Evolutionary conservation across 2,888 invertebrate genomes (phyloP), one percentile per base, ranked within the genome.

Genomic region (Tetragnatha montana): DNA sequence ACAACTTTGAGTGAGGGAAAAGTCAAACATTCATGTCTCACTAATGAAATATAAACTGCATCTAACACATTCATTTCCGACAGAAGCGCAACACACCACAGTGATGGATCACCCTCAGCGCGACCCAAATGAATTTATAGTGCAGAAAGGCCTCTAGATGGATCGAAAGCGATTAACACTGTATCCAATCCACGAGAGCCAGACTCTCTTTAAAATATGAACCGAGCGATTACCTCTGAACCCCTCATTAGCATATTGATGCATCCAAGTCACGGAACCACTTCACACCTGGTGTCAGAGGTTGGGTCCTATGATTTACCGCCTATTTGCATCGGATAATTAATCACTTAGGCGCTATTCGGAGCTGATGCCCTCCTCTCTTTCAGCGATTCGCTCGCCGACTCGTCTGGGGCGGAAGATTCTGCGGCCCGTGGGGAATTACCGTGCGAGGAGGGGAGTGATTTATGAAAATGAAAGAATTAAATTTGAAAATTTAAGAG

Each of bases 281-380:
- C 84, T 85, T 85, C 76, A 78, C 85, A 85, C 85, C 75, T 75
- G 83, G 83, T 75, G 83, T 85, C 85, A 85, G 51, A 78, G 85
- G 78, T 85, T 76, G 78, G 50, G 68, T 78, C 70, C 85, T 47
- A 70, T 85, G 85, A 85, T 85, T 85, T 85, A 85, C 85, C 78
- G 78, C 85, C 78, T 50, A 78, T 78, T 85, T 85, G 71, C 51
- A 70, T 78, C 78, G 21, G 51, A 79, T 71, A 85, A 85, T 85
- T 85, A 85, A 85, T 85, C 85, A 85, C 78, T 78, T 51, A 70
- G 78, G 78, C 85, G 78, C 85, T 85, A 17, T 68, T 8, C 35
- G 22, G 12, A 60, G 10, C 22, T 60, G 75, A 17, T 49, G 75
- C 17, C 50, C 71, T 8, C 60, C 75, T 51, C 60, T 60, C 60